Conservation (phyloP, 2,888 invertebrate genomes). For the Entomobrya multifasciata region DNA sequence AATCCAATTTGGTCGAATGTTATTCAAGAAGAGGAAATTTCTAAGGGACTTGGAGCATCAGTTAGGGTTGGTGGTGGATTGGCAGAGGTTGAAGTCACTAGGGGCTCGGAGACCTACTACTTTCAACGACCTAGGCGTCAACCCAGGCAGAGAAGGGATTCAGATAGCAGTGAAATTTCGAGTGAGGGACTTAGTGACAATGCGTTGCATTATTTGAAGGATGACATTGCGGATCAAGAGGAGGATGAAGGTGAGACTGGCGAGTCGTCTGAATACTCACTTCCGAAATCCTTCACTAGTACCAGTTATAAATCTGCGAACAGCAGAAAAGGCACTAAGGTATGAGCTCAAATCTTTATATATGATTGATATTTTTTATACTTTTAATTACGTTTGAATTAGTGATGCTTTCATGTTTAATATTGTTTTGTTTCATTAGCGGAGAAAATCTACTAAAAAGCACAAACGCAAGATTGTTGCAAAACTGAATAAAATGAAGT, state of each 20-base stretch:
- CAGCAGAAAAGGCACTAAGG: conserved; percentile 25
- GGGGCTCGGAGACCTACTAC: conserved; percentile 73
- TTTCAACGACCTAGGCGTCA: conserved; percentile 35
- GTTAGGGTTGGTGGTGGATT: conserved; percentile 28
- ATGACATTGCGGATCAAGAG: conserved; percentile 13
- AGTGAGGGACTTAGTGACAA: conserved; percentile 74
- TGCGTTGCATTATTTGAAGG: conserved; percentile 62
- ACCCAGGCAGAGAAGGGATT: conserved; percentile 28
- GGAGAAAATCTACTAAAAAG: conserved; percentile 44
- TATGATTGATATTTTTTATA: not conserved
- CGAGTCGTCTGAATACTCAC: conserved; percentile 11
- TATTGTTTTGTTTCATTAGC: not conserved
- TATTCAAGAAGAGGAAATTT: conserved; percentile 70
- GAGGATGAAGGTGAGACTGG: not conserved
- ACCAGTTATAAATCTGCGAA: not conserved
- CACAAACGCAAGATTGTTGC: conserved; percentile 50
- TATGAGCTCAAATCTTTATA: not conserved
- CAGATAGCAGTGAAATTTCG: conserved; percentile 74
- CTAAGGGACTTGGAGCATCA: conserved; percentile 48
- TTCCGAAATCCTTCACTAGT: conserved; percentile 51
- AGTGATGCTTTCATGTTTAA: not conserved
- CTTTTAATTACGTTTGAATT: no score
- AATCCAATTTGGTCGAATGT: conserved; percentile 70
- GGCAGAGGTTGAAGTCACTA: conserved; percentile 44
- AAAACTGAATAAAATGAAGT: conserved; percentile 64